These are phyloP conservation scores for Bombylius major DNA, from an alignment of 2,888 invertebrate genomes.

Conservation along the genomic window DNA sequence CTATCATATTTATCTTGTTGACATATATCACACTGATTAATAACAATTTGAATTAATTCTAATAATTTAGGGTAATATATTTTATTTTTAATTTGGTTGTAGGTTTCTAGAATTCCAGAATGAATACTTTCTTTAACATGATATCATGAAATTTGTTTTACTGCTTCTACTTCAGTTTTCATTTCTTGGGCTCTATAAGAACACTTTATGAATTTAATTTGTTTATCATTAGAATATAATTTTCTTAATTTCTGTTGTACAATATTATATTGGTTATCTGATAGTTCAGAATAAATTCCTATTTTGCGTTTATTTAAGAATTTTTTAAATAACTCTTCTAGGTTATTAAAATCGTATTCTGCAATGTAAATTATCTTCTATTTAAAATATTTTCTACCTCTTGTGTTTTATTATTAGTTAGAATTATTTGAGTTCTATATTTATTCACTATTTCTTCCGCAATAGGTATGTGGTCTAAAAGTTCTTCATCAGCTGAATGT, in stretches of 20 bases:
- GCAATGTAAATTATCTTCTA: too few species aligned
- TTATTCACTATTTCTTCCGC: constrained; percentile 3
- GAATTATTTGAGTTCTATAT: constrained; percentile 3
- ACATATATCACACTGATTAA: constrained; percentile 14
- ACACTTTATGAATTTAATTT: constrained; percentile 12
- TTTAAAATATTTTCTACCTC: constrained; percentile 1
- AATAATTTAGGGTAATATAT: constrained; percentile 10
- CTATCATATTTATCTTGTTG: constrained; percentile 13
- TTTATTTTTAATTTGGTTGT: constrained; percentile 13
- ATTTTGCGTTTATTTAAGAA: constrained; percentile 3
- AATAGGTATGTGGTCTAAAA: constrained; percentile 8
- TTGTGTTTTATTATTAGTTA: constrained; percentile 1
- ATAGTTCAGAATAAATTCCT: constrained; percentile 10
- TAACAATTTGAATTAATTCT: constrained; percentile 13
- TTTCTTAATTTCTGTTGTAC: constrained; percentile 11
- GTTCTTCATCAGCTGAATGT: constrained; percentile 4
- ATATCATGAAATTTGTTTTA: constrained; percentile 11
- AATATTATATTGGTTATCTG: constrained; percentile 8
- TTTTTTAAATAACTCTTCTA: neutral
- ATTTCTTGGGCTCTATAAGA: constrained; percentile 7
- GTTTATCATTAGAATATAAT: constrained; percentile 8
- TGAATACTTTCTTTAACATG: constrained; percentile 14
- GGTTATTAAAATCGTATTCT: too few species aligned
- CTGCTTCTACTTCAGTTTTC: constrained; percentile 10
- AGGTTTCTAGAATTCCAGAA: constrained; percentile 8